Percentiles rank a stretch among this genome's conserved stretches.
Conservation (phyloP, 1,140 invertebrate genomes). For the Lineus longissimus region DNA sequence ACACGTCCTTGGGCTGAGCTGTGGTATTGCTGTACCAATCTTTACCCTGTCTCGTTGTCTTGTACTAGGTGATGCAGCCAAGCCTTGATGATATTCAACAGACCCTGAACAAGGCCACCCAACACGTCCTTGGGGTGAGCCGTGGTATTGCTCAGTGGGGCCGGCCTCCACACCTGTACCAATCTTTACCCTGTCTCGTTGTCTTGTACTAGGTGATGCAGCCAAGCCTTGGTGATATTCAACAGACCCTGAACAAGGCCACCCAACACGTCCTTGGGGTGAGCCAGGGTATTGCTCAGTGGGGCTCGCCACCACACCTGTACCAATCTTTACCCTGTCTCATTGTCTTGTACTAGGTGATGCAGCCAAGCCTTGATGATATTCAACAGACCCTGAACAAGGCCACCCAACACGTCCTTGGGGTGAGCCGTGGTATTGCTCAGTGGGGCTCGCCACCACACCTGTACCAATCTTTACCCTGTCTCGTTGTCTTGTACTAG, state of each 20-base stretch:
- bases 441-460: too few species aligned
- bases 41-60: too few species aligned
- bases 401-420: slow-evolving; percentile 76
- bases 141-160: too few species aligned
- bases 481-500: too few species aligned
- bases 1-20: slow-evolving; percentile 78
- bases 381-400: slow-evolving; percentile 77
- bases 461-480: too few species aligned
- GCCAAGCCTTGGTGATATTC: slow-evolving; percentile 83
- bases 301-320: too few species aligned
- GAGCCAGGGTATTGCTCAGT: slow-evolving; percentile 84
- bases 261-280: slow-evolving; percentile 81
- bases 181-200: too few species aligned
- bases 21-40: too few species aligned
- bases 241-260: slow-evolving; percentile 73
- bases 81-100: slow-evolving; percentile 82
- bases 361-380: slow-evolving; percentile 82
- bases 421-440: slow-evolving; percentile 86
- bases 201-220: too few species aligned
- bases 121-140: slow-evolving; percentile 77
- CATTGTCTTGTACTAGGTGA: too few species aligned
- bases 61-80: slow-evolving; percentile 79
- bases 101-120: slow-evolving; percentile 74
- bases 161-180: too few species aligned
- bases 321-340: too few species aligned